phyloP scores from a whole-genome alignment of 2,113 vertebrate genomes.

The Oceanodroma tethys region DNA sequence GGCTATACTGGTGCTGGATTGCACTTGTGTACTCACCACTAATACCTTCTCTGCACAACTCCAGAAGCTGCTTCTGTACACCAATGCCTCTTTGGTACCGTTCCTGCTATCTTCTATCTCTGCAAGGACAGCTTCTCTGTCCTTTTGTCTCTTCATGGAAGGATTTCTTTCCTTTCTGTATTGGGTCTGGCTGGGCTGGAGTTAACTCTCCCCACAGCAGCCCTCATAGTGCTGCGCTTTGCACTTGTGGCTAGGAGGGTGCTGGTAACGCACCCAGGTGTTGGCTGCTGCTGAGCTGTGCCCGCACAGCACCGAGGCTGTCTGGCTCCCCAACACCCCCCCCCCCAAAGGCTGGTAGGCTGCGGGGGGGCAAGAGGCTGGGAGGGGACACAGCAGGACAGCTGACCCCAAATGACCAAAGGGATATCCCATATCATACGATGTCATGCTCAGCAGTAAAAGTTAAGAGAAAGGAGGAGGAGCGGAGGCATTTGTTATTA shows the following conservation, averaged over 20 bases:
- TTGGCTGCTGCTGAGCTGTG: background rate
- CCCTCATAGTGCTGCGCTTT: background rate
- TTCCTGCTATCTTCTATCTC: background rate
- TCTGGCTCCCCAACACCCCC: background rate
- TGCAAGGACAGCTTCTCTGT: background rate
- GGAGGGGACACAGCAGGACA: background rate
- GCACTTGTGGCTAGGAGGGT: background rate
- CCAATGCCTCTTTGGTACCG: rapidly evolving
- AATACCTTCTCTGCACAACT: background rate
- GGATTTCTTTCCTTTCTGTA: background rate
- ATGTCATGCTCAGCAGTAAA: background rate
- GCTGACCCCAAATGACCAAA: background rate
- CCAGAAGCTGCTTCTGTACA: background rate
- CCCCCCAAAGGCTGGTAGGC: rapidly evolving
- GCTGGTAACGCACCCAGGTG: rapidly evolving
- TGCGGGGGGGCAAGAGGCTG: background rate
- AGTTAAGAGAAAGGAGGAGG: background rate
- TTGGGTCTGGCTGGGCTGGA: no score
- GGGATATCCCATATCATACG: background rate
- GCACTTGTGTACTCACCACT: rapidly evolving
- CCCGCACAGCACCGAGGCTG: background rate
- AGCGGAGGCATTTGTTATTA: background rate
- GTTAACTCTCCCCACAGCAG: rapidly evolving
- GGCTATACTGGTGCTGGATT: background rate
- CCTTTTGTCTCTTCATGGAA: background rate